These are phyloP conservation scores for Ceratina japonica DNA, from an alignment of 1,140 invertebrate genomes.

Conservation along the genomic window DNA sequence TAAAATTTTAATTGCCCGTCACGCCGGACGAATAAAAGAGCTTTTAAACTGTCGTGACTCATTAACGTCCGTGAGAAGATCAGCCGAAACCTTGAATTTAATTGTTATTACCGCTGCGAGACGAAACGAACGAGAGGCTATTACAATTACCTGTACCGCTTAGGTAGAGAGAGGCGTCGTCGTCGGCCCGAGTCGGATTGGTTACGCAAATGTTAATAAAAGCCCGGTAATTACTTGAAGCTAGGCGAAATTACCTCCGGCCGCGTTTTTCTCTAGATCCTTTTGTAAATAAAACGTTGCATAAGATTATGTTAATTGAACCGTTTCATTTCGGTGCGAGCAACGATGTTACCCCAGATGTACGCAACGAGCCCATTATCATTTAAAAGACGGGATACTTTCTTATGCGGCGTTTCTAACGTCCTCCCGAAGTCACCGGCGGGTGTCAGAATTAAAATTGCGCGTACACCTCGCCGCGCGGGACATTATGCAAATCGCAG, in stretches of 20 bases:
- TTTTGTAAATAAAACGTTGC: background rate
- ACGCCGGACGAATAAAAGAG: slow-evolving; percentile 11
- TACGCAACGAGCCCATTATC: slow-evolving; percentile 15
- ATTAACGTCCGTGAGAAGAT: slow-evolving; percentile 9
- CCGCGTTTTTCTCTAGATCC: background rate
- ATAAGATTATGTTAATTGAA: slow-evolving; percentile 7
- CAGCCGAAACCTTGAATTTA: background rate
- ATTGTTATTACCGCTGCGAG: background rate
- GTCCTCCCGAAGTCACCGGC: background rate
- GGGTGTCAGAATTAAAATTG: slow-evolving; percentile 3
- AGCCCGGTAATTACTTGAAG: background rate
- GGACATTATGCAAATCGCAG: slow-evolving; percentile 56
- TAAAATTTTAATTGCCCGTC: slow-evolving; percentile 30
- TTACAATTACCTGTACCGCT: background rate
- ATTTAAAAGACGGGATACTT: slow-evolving; percentile 7
- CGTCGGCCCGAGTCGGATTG: too few relatives aligned
- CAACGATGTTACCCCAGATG: slow-evolving; percentile 7
- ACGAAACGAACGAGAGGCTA: background rate
- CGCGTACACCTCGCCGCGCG: background rate
- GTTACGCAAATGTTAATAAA: background rate
- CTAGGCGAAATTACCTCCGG: background rate
- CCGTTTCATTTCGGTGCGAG: background rate
- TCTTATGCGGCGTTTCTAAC: slow-evolving; percentile 7
- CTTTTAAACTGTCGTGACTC: slow-evolving; percentile 10
- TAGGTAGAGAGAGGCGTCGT: background rate